phyloP scores from a whole-genome alignment of 2,888 invertebrate genomes.

The Troglohyphantes excavatus region DNA sequence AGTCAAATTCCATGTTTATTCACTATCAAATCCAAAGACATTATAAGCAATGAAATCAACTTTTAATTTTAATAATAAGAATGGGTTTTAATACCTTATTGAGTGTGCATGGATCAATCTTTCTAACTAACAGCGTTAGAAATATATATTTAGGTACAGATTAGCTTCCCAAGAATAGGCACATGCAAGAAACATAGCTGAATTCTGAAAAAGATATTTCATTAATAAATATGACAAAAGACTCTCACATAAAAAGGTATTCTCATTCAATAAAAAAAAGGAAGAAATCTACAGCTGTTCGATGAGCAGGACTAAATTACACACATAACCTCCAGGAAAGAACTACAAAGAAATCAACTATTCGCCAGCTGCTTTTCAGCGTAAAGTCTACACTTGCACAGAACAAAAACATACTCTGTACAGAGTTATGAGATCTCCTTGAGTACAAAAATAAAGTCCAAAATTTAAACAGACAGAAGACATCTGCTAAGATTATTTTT shows the following conservation, averaged over 20 bases:
- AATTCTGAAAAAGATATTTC: slow-evolving; percentile 7
- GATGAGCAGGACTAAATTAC: slow-evolving; percentile 42
- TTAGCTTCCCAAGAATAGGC: background rate
- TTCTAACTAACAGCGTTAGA: background rate
- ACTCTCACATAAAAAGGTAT: slow-evolving; percentile 29
- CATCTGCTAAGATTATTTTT: slow-evolving; percentile 72
- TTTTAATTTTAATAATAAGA: no score
- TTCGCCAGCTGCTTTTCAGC: slow-evolving; percentile 51
- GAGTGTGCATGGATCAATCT: background rate
- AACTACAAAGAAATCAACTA: slow-evolving; percentile 34
- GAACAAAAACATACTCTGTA: slow-evolving; percentile 69
- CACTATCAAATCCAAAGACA: no score
- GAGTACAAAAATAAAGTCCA: slow-evolving; percentile 77
- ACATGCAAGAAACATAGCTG: background rate
- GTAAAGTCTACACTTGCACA: slow-evolving; percentile 57
- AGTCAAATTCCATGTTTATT: no score
- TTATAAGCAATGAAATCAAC: no score
- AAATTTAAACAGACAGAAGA: slow-evolving; percentile 73
- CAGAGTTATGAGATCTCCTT: slow-evolving; percentile 76
- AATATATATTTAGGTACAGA: background rate
- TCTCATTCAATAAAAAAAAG: background rate
- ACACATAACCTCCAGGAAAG: slow-evolving; percentile 8
- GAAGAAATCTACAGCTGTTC: slow-evolving; percentile 63
- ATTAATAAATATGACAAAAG: slow-evolving; percentile 61
- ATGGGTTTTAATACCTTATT: background rate